phyloP scores from a whole-genome alignment of 1,140 invertebrate genomes.

The Pseudomyrmex gracilis region DNA sequence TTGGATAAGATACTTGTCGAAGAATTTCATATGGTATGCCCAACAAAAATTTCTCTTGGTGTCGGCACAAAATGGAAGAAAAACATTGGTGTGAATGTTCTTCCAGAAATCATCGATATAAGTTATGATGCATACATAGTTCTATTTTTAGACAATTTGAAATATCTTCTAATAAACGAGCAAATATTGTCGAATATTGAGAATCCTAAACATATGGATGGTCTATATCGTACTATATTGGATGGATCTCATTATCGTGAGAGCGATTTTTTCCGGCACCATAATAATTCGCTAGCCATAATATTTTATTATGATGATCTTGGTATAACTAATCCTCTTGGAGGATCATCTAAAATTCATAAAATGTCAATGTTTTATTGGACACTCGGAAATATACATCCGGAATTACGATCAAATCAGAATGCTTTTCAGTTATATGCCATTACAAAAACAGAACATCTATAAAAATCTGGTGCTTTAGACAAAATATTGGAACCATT shows the following conservation, averaged over 20 bases:
- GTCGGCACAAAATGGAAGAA: neutral
- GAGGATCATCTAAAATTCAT: neutral
- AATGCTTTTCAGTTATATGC: slow-evolving; percentile 5
- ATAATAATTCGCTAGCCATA: neutral
- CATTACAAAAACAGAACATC: neutral
- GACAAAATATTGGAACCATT: slow-evolving; percentile 7
- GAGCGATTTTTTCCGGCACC: neutral
- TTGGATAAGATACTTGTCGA: too few species aligned
- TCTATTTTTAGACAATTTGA: neutral
- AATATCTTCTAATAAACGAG: neutral
- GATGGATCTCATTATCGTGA: neutral
- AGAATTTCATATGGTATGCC: too few species aligned
- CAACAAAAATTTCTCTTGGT: too few species aligned
- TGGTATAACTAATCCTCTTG: neutral
- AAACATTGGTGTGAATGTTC: neutral
- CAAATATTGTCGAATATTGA: neutral
- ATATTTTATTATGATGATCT: slow-evolving; percentile 21
- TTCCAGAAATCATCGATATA: neutral
- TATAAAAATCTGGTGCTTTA: neutral
- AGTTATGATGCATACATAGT: neutral
- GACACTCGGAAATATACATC: slow-evolving; percentile 21
- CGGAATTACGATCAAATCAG: neutral
- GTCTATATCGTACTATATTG: neutral
- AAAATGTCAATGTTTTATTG: slow-evolving; percentile 20
- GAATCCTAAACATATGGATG: neutral